Percentiles rank a stretch among this genome's conserved stretches.
Evolutionary conservation across 92 coral and sea anemone species (phyloP).

Genomic region (Chrysogorgia sp.): DNA sequence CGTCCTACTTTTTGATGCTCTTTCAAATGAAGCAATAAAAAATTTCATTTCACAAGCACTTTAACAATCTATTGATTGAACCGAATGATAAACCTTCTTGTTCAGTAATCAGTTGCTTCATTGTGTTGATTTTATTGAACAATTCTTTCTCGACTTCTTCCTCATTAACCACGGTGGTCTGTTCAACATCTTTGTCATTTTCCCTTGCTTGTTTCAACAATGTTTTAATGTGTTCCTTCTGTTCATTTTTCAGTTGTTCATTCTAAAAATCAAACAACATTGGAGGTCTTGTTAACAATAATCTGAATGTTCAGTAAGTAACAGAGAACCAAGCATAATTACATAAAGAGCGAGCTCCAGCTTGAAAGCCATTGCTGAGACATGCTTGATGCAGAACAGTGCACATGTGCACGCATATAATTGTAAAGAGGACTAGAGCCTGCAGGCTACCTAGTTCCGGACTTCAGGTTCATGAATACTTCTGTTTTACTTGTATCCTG

Average conservation of each 20-base stretch:
- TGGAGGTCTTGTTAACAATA: not conserved
- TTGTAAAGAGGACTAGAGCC: too few relatives aligned
- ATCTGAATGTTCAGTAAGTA: too few relatives aligned
- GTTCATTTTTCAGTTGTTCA: constrained; percentile 86
- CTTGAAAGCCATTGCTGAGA: too few relatives aligned
- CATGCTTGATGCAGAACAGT: too few relatives aligned
- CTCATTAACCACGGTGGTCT: constrained; percentile 80
- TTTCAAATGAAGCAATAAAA: not conserved
- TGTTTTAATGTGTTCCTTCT: constrained; percentile 84
- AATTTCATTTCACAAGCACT: too few relatives aligned
- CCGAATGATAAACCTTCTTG: constrained; percentile 63
- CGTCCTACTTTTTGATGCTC: too few relatives aligned
- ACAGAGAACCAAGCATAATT: not conserved
- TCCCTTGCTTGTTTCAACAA: constrained; percentile 91
- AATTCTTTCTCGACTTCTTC: constrained; percentile 88
- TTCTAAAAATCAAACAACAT: constrained; percentile 55
- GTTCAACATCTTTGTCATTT: constrained; percentile 93
- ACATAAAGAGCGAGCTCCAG: not conserved
- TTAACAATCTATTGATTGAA: too few relatives aligned
- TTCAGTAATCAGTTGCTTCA: constrained; percentile 68
- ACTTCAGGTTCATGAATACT: too few relatives aligned
- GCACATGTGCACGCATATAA: too few relatives aligned
- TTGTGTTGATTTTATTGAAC: constrained; percentile 71
- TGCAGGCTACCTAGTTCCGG: too few relatives aligned
- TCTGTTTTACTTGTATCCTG: too few relatives aligned